Evolutionary conservation across 2,113 vertebrate genomes (phyloP).

Genomic region (Acanthisitta chloris): DNA sequence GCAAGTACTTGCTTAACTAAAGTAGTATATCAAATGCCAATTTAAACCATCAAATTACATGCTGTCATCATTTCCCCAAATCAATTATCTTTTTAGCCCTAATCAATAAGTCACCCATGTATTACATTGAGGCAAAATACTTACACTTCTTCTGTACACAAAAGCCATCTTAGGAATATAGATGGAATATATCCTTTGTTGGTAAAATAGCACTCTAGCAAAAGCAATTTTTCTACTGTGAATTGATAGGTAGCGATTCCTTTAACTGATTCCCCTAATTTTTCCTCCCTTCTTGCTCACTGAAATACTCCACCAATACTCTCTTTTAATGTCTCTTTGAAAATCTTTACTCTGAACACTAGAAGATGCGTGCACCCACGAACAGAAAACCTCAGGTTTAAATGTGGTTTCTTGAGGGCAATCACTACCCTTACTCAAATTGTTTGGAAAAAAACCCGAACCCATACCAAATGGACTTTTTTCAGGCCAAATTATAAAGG

Average conservation of each 20-base stretch:
- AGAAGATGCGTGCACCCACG: not conserved
- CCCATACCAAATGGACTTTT: conserved; percentile 69
- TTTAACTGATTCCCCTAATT: too few relatives aligned
- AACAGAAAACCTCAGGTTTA: not conserved
- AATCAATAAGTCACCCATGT: not conserved
- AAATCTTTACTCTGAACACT: not conserved
- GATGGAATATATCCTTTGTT: not conserved
- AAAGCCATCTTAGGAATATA: not conserved
- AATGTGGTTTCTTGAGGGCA: conserved; percentile 33
- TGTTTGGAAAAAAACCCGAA: conserved; percentile 68
- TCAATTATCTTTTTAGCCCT: not conserved
- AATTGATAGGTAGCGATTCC: not conserved
- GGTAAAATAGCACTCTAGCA: not conserved
- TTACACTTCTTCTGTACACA: not conserved
- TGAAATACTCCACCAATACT: conserved; percentile 59
- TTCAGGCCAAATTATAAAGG: conserved; percentile 53
- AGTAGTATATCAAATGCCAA: not conserved
- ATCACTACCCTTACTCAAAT: conserved; percentile 69
- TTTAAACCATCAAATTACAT: not conserved
- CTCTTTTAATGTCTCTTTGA: conserved; percentile 8
- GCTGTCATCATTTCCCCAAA: not conserved
- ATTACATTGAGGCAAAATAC: not conserved
- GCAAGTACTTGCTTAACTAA: not conserved
- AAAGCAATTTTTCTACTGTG: not conserved
- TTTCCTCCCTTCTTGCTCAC: not conserved